These are phyloP conservation scores for Brachypteracias leptosomus DNA, from an alignment of 2,113 vertebrate genomes.

Conservation along the genomic window DNA sequence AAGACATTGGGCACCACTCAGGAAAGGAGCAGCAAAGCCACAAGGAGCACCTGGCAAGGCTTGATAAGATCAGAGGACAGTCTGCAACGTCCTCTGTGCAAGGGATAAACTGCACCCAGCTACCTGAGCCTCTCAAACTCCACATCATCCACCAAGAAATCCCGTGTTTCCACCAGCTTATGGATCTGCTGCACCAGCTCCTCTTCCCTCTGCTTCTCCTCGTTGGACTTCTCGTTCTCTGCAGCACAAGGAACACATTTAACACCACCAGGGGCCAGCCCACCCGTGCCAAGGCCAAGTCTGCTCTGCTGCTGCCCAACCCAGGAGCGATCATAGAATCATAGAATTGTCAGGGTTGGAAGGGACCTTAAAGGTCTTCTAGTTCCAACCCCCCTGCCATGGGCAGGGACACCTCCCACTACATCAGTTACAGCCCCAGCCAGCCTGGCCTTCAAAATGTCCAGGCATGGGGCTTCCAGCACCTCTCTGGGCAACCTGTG, in stretches of 20 bases:
- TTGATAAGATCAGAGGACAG: neutral
- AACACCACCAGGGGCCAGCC: neutral
- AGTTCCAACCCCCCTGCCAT: too few species aligned
- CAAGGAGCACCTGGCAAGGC: neutral
- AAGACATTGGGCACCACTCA: neutral
- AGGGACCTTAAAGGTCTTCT: too few species aligned
- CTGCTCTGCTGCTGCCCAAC: neutral
- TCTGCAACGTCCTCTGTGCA: neutral
- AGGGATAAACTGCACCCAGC: neutral
- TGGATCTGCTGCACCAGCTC: slow-evolving; percentile 88
- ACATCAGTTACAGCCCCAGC: too few species aligned
- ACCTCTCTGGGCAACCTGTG: too few species aligned
- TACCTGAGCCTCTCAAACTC: slow-evolving; percentile 91
- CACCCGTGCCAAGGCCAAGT: neutral
- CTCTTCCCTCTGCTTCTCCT: slow-evolving; percentile 84
- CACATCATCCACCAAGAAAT: slow-evolving; percentile 90
- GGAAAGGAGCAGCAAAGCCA: neutral
- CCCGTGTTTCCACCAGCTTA: slow-evolving; percentile 89
- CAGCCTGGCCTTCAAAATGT: too few species aligned
- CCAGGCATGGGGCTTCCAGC: too few species aligned
- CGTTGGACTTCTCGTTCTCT: slow-evolving; percentile 86
- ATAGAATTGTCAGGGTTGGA: too few species aligned
- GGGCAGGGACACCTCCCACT: too few species aligned
- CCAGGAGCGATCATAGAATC: too few species aligned
- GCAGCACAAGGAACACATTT: neutral